Evolutionary conservation across 1,140 invertebrate species (phyloP), one percentile per base, ranked within the genome.

Genomic region (Diabrotica virgifera): DNA sequence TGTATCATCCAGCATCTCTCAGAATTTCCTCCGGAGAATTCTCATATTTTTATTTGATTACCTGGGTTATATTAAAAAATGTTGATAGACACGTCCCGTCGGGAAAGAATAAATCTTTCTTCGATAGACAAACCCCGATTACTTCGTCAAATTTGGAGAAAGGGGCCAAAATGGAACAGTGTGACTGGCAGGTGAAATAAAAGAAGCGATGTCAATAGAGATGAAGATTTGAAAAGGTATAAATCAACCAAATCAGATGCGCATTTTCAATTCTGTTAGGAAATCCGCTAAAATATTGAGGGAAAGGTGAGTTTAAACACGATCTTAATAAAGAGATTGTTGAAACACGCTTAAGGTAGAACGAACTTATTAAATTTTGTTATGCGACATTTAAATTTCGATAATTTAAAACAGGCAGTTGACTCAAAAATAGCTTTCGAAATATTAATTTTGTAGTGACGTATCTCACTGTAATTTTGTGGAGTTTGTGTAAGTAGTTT

Each of bases 161-260:
- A 46, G n/a, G n/a, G 40, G 8, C 40, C 8, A 46, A 46, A 46
- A 10, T 46, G 40, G 40, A 46, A n/a, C 40, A 46, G 8, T n/a
- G 40, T 46, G n/a, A 46, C 40, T 46, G 40, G 40, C 40, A 46
- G 40, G 40, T 46, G 40, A 46, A 46, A 46, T 46, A 46, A 46
- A 46, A 6, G 24, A 6, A 46, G 6, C 40, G 40, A 46, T 46
- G 40, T 46, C 40, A 46, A 46, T 46, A n/a, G 40, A 46, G 40
- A 46, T 46, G 40, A 46, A 46, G 40, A 8, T 46, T 46, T 46
- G 40, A 46, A 46, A 46, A 46, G 40, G 40, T 46, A 46, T 46
- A 46, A 46, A 46, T 46, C 40, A 46, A 46, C 40, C n/a, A n/a
- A 46, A 46, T 46, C 40, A 46, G 40, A 46, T 46, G 40, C 40